Evolutionary conservation across 2,797 vertebrate species (phyloP).

Genomic region (Trichosurus vulpecula): DNA sequence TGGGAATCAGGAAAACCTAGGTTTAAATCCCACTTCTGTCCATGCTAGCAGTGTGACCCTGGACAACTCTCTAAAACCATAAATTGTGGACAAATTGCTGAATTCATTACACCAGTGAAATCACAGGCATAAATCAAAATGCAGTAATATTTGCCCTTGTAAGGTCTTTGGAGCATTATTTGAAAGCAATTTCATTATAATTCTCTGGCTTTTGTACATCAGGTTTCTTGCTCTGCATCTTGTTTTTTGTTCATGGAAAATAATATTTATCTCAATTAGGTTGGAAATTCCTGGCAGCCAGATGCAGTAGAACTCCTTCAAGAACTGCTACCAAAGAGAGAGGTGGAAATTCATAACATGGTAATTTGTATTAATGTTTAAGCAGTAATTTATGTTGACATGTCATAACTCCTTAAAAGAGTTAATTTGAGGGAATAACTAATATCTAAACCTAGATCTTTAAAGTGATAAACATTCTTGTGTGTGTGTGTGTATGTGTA

Average conservation of each 20-base stretch:
- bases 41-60: background rate
- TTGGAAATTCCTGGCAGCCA: conserved; percentile 91
- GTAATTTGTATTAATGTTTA: conserved; percentile 80
- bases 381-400: conserved; percentile 32
- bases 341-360: conserved; percentile 85
- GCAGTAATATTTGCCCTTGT: background rate
- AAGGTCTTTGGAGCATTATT: background rate
- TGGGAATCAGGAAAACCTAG: background rate
- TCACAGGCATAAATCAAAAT: background rate
- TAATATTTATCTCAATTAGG: conserved; percentile 79
- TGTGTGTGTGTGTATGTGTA: background rate
- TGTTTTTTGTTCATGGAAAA: conserved; percentile 45
- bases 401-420: background rate
- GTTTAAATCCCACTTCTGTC: background rate
- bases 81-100: background rate
- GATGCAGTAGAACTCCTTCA: conserved; percentile 90
- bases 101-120: background rate
- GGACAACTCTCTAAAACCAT: background rate
- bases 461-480: conserved; percentile 32
- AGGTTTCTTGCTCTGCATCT: conserved; percentile 24
- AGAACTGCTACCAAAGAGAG: conserved; percentile 88
- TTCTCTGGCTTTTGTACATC: conserved; percentile 5
- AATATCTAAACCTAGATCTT: background rate
- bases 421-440: conserved; percentile 26
- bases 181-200: background rate